Conservation (phyloP, 2,888 invertebrate genomes). For the Polydesmus complanatus region DNA sequence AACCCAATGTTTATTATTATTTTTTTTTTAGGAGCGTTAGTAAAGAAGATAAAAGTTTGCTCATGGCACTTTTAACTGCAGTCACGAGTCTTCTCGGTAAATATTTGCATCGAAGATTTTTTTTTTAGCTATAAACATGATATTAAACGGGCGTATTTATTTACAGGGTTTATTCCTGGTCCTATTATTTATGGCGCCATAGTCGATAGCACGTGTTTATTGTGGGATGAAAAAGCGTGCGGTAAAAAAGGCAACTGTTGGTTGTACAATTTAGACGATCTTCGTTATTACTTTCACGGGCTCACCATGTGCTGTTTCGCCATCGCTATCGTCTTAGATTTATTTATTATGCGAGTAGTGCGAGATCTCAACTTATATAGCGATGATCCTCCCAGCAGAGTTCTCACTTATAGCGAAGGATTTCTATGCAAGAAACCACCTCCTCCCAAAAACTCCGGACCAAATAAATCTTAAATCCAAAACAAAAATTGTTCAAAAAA, state of each 20-base stretch:
- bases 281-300: conserved; percentile 43
- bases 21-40: neutral
- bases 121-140: neutral
- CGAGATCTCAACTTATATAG: conserved; percentile 46
- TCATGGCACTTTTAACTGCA: neutral
- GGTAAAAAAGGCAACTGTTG: conserved; percentile 49
- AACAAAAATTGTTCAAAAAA: too few relatives aligned
- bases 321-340: conserved; percentile 45
- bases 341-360: conserved; percentile 44
- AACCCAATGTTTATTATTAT: neutral
- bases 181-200: conserved; percentile 55
- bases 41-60: neutral
- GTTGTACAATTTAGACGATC: conserved; percentile 46
- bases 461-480: too few relatives aligned
- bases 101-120: neutral
- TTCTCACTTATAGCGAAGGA: neutral
- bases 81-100: conserved; percentile 38
- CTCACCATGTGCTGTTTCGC: conserved; percentile 44
- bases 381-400: conserved; percentile 27
- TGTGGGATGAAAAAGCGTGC: conserved; percentile 49
- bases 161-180: conserved; percentile 44
- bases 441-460: too few relatives aligned
- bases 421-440: too few relatives aligned
- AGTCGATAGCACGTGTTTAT: conserved; percentile 51
- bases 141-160: neutral